Conservation (phyloP, 2,113 vertebrate genomes). For the Gallinago undulata region DNA sequence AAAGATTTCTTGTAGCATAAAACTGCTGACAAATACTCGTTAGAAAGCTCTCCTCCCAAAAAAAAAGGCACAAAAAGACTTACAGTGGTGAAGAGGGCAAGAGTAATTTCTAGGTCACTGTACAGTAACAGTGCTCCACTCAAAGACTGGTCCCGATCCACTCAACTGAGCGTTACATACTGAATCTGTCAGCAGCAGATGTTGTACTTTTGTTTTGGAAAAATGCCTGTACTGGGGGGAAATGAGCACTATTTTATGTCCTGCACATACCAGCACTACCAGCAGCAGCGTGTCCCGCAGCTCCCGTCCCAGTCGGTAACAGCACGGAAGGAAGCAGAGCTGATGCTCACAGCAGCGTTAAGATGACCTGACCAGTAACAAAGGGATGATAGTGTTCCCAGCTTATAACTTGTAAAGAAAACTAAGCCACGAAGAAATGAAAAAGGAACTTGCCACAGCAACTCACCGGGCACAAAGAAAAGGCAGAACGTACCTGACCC, state of each 20-base stretch:
- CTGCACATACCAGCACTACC: not conserved
- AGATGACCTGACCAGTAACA: not conserved
- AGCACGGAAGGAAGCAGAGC: not conserved
- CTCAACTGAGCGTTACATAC: not conserved
- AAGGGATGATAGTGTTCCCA: not conserved
- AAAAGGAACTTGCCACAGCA: not conserved
- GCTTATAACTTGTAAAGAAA: not conserved
- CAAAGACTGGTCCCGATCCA: not conserved
- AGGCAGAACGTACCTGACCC: not conserved
- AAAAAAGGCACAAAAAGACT: not conserved
- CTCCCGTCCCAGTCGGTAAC: rapidly evolving
- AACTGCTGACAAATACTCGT: not conserved
- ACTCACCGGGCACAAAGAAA: not conserved
- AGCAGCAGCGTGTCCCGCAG: not conserved
- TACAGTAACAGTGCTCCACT: not conserved
- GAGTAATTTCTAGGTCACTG: not conserved
- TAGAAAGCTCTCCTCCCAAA: not conserved
- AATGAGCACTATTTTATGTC: not conserved
- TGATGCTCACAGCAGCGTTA: not conserved
- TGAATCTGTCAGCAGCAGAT: not conserved
- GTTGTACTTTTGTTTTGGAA: not conserved
- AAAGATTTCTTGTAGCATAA: not conserved
- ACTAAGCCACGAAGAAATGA: not conserved
- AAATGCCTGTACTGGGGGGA: rapidly evolving
- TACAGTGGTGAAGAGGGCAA: not conserved